Conservation (phyloP, 1,140 invertebrate species). For the Ganaspis sp. region DNA sequence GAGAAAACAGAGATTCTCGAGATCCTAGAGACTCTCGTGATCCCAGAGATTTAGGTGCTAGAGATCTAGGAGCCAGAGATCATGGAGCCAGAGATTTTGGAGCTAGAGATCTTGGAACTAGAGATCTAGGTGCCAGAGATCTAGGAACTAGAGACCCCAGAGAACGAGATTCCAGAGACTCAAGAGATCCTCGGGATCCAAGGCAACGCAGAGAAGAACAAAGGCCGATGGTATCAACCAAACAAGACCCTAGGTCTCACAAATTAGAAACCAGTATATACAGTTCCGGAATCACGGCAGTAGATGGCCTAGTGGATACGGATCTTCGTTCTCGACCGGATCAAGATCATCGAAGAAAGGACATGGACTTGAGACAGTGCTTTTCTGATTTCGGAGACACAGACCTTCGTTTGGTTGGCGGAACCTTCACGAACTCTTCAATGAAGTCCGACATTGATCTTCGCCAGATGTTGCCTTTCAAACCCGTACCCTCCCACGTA, state of each 20-base stretch:
- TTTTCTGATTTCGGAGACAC: conserved; percentile 71
- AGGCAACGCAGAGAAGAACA: conserved; percentile 57
- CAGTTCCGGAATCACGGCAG: conserved; percentile 70
- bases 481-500: conserved; percentile 85
- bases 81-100: conserved; percentile 39
- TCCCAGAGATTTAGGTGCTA: conserved; percentile 29
- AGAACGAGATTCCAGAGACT: conserved; percentile 56
- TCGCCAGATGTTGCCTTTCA: conserved; percentile 83
- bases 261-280: conserved; percentile 72
- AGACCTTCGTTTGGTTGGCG: conserved; percentile 70
- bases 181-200: conserved; percentile 55
- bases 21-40: conserved; percentile 6
- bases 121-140: conserved; percentile 49
- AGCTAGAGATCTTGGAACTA: conserved; percentile 59
- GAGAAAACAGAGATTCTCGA: no score
- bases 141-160: conserved; percentile 50
- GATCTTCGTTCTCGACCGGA: conserved; percentile 68
- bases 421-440: conserved; percentile 53
- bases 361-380: conserved; percentile 79
- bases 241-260: conserved; percentile 57
- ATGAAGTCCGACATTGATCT: conserved; percentile 83
- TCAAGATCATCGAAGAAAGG: conserved; percentile 72
- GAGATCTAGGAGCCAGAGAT: no score
- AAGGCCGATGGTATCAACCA: conserved; percentile 45
- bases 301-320: conserved; percentile 67